Percentiles rank a stretch among this genome's conserved stretches.
These are phyloP conservation scores for Fratercula arctica DNA, from an alignment of 2,797 vertebrate genomes.

Conservation along the genomic window DNA sequence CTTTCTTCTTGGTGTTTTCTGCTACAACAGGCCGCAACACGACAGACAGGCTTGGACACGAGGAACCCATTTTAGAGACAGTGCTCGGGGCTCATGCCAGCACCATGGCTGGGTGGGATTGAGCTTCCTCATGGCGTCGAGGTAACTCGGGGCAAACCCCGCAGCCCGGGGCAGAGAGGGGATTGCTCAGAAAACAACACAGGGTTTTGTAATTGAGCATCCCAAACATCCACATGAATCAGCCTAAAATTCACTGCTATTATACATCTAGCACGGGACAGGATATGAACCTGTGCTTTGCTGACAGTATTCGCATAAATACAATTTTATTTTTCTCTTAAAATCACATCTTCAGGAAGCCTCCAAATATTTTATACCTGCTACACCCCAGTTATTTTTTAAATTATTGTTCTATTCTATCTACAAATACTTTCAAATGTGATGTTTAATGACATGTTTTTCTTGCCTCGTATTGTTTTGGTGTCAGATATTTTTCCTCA, in stretches of 20 bases:
- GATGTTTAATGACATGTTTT: neutral
- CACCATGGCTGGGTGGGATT: accelerated
- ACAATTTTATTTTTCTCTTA: neutral
- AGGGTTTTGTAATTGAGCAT: accelerated
- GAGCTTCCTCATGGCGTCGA: accelerated
- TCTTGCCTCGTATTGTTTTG: neutral
- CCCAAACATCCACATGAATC: neutral
- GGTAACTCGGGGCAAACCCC: neutral
- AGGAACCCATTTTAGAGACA: neutral
- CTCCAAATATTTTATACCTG: neutral
- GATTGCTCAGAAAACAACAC: accelerated
- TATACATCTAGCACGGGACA: accelerated
- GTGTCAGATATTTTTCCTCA: neutral
- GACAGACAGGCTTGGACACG: accelerated
- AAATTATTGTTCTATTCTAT: neutral
- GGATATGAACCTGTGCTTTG: neutral
- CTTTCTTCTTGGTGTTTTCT: neutral
- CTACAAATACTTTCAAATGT: neutral
- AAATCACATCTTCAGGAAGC: neutral
- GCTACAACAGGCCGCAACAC: neutral
- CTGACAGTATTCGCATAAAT: neutral
- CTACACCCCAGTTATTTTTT: neutral
- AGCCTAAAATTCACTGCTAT: neutral
- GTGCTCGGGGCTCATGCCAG: accelerated
- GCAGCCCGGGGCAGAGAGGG: accelerated